phyloP scores from a whole-genome alignment of 2,888 invertebrate species.

The Drosophila pegasa region DNA sequence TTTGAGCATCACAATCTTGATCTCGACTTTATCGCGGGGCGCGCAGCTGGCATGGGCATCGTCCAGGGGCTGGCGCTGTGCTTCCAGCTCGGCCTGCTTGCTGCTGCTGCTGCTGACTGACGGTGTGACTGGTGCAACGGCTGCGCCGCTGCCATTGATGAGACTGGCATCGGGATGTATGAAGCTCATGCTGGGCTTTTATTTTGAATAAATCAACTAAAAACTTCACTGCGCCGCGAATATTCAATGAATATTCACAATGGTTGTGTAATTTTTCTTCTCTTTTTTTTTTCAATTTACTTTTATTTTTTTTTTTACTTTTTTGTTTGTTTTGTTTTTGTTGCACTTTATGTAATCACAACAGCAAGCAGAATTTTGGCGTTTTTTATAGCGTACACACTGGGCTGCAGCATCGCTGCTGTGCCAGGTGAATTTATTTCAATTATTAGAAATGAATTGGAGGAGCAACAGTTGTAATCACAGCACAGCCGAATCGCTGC shows the following conservation, averaged over 20 bases:
- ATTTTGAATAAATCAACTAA: background rate
- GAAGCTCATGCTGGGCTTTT: constrained; percentile 61
- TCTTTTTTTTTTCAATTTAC: constrained; percentile 7
- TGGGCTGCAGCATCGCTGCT: constrained; percentile 14
- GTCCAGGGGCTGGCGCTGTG: background rate
- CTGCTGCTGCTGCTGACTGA: too few relatives aligned
- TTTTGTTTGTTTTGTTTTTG: constrained; percentile 4
- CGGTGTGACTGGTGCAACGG: constrained; percentile 1
- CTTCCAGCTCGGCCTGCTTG: constrained; percentile 19
- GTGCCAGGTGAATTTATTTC: constrained; percentile 3
- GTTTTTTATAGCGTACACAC: constrained; percentile 3
- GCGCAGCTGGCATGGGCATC: constrained; percentile 26
- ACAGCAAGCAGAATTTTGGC: constrained; percentile 1
- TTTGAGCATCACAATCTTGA: constrained; percentile 74
- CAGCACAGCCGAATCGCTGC: constrained; percentile 20
- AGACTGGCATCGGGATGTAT: constrained; percentile 66
- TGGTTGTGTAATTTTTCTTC: constrained; percentile 50
- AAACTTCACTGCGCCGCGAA: constrained; percentile 4
- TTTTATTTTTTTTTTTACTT: background rate
- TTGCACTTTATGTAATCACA: constrained; percentile 57
- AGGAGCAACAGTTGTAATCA: constrained; percentile 30
- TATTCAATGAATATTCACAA: constrained; percentile 18
- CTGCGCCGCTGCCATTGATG: constrained; percentile 24
- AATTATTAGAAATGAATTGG: constrained; percentile 10
- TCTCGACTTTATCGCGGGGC: constrained; percentile 55